A percentile compares a stretch with the other conserved stretches of the same genome.
phyloP scores from a whole-genome alignment of 2,888 invertebrate genomes.

The Eledone cirrhosa region DNA sequence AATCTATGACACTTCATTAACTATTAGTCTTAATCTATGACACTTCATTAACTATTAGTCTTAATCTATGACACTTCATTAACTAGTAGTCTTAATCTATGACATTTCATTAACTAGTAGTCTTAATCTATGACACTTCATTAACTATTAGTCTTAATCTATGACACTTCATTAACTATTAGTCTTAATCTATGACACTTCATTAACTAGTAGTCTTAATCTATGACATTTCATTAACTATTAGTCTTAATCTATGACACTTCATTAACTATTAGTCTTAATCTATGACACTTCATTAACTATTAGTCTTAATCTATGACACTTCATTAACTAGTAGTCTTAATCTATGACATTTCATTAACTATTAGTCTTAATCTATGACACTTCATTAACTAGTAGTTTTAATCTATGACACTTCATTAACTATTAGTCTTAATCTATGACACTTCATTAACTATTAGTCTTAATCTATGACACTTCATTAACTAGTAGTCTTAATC shows the following conservation, averaged over 20 bases:
- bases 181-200: neutral
- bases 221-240: constrained; percentile 25
- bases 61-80: constrained; percentile 26
- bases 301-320: neutral
- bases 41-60: constrained; percentile 30
- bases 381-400: constrained; percentile 29
- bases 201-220: constrained; percentile 31
- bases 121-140: neutral
- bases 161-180: constrained; percentile 26
- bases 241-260: neutral
- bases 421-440: constrained; percentile 29
- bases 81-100: neutral
- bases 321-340: constrained; percentile 32
- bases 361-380: neutral
- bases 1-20: constrained; percentile 19
- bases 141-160: constrained; percentile 30
- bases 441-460: constrained; percentile 27
- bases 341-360: constrained; percentile 20
- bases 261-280: constrained; percentile 33
- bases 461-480: neutral
- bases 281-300: constrained; percentile 20
- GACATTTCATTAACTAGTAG: constrained; percentile 28
- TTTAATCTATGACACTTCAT: constrained; percentile 1
- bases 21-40: neutral
- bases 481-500: constrained; percentile 30